Evolutionary conservation across 1,140 invertebrate species (phyloP).

Genomic region (Aphaenogaster ashmeadi): DNA sequence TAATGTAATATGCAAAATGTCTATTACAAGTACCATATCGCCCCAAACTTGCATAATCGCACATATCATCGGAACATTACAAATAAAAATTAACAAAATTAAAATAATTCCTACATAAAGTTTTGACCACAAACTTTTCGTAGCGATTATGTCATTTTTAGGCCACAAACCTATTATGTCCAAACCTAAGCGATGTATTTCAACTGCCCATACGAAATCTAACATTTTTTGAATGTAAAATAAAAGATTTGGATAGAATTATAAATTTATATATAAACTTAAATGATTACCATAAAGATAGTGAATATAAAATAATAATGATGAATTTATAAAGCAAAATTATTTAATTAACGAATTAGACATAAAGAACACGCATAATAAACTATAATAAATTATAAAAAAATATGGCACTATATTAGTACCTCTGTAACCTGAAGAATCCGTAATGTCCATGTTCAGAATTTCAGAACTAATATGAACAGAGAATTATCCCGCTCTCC

Average conservation of each 20-base stretch:
- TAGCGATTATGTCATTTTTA: not conserved
- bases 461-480: not conserved
- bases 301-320: not conserved
- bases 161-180: constrained; percentile 42
- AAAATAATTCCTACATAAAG: not conserved
- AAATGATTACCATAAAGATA: not conserved
- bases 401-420: not conserved
- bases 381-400: not conserved
- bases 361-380: too few relatives aligned
- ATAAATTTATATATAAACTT: not conserved
- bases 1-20: constrained; percentile 13
- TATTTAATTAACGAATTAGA: too few relatives aligned
- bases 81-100: not conserved
- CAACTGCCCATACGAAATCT: constrained; percentile 62
- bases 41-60: not conserved
- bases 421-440: constrained; percentile 17
- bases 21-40: not conserved
- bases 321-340: not conserved
- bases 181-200: constrained; percentile 30
- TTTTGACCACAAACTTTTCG: not conserved
- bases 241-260: not conserved
- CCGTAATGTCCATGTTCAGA: not conserved
- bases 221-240: not conserved
- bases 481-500: not conserved
- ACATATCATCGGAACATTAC: not conserved